phyloP scores from a whole-genome alignment of 2,888 invertebrate species.

The Bembecia ichneumoniformis region DNA sequence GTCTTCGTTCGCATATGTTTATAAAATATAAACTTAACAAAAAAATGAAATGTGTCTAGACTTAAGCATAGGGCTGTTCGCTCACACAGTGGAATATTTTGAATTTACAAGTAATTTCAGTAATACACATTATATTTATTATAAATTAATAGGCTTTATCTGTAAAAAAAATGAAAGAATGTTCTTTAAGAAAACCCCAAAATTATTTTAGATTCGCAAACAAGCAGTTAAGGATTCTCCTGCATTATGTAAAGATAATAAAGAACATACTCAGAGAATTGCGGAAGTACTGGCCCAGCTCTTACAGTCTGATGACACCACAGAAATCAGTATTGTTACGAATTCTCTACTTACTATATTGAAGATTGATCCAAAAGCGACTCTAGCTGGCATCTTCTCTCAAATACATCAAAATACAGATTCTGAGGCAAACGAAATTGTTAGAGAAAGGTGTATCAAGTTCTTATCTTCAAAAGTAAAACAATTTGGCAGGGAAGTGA shows the following conservation, averaged over 20 bases:
- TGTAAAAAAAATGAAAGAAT: conserved; percentile 4
- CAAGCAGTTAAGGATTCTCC: conserved; percentile 95
- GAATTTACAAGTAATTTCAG: too few species aligned
- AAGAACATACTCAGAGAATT: conserved; percentile 87
- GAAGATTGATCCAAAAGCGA: conserved; percentile 79
- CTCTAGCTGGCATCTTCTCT: conserved; percentile 68
- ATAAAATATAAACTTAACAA: too few species aligned
- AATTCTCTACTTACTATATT: conserved; percentile 85
- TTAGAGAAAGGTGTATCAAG: conserved; percentile 89
- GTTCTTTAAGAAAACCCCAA: conserved; percentile 3
- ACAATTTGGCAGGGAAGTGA: conserved; percentile 80
- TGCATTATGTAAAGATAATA: conserved; percentile 86
- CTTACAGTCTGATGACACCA: conserved; percentile 86
- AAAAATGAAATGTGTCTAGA: too few species aligned
- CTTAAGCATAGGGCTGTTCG: too few species aligned
- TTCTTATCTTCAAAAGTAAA: conserved; percentile 89
- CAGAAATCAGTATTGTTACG: conserved; percentile 88
- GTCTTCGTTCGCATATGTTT: too few species aligned
- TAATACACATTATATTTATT: neutral
- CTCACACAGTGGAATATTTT: too few species aligned
- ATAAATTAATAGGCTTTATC: conserved; percentile 4
- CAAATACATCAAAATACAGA: conserved; percentile 68
- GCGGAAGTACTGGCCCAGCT: conserved; percentile 94
- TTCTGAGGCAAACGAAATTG: conserved; percentile 75
- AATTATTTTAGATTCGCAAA: conserved; percentile 82